Base-by-base conservation (phyloP, 37 sponge, comb jelly and placozoan genomes). In the Dysidea cf. avara region DNA sequence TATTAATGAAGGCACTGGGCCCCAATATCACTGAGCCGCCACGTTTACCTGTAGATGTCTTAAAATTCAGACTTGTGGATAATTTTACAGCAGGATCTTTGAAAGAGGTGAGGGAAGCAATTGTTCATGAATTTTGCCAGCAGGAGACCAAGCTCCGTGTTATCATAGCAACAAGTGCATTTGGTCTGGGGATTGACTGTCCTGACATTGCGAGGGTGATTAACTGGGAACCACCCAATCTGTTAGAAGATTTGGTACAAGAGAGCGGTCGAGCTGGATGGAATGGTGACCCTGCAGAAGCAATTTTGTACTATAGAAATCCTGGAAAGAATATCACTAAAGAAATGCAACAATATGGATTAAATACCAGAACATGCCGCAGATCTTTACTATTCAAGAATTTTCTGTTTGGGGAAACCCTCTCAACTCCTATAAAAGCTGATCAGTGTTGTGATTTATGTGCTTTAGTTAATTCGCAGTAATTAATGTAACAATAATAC, bases 361-460 rank as follows among this genome's bases (percentile, higher is more conserved):
- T 25, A 4, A 68, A 67, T 40, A 18, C 5, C 33, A 26, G 33
- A 18, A 35, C 68, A 34, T 57, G 74, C 38, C 20, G 74, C 25
- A 43, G 74, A 33, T 25, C 21, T 46, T 22, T 73, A 20, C 29
- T 73, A 2, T 59, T 73, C 22, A 33, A 35, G 3, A 47, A 5
- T 69, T 22, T 66, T n/a, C 13, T 39, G 67, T n/a, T n/a, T n/a
- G n/a, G 9, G 40, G 46, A n/a, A 39, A 21, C 37, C 13, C 7
- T 52, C 3, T 49, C 59, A 12, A 20, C 12, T 38, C 29, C 48
- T 43, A 63, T 59, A 22, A 61, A 9, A 25, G 31, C 62, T 21
- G 59, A 43, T 53, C 29, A 35, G 11, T 77, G 77, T 36, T 77
- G 77, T 77, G 77, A 77, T 54, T 28, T 77, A 11, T 77, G 77